Evolutionary conservation across 2,888 invertebrate species (phyloP), one percentile per base, ranked within the genome.

Genomic region (Platerodrilus igneus): DNA sequence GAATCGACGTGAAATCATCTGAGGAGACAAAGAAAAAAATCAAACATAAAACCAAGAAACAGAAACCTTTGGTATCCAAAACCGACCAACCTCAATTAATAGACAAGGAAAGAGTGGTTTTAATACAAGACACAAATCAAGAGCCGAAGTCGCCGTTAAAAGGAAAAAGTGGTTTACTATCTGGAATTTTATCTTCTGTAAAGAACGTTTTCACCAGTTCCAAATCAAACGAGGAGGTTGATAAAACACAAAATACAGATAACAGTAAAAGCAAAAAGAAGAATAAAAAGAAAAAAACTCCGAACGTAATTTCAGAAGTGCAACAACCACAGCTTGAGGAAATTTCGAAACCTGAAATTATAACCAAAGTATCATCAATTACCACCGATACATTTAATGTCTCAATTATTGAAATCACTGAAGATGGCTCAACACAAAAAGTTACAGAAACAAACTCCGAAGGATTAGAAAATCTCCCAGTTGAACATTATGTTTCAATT

Each of bases 151-250:
- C n/a, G n/a, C 36, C 45, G 3, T 11, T 45, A 2, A n/a, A 9
- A 17, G 48, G 53, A 21, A 55, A 55, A 46, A 38, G 51, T n/a
- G 52, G 55, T 4, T 30, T 61, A 37, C 46, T 53, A n/a, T n/a
- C n/a, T 15, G 55, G 58, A 10, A 41, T 61, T 18, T 35, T 62
- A 4, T 53, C 58, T 9, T 57, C 58, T 2, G 56, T 61, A 4
- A 62, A 60, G 47, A 54, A 45, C 34, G 58, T 45, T 6, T 45
- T 60, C 17, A 43, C 48, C 2, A 48, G 53, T 28, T 50, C 53
- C 8, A 57, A 56, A 41, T 43, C 37, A 5, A 39, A 43, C 4
- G 27, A 30, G 11, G 31, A 27, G 10, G 39, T 30, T 10, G 37
- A 17, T 21, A 45, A 48, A 32, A 19, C 19, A 15, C 45, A 46